Base-by-base conservation (phyloP, 2,888 invertebrate genomes). In the Anthrax anthrax region DNA sequence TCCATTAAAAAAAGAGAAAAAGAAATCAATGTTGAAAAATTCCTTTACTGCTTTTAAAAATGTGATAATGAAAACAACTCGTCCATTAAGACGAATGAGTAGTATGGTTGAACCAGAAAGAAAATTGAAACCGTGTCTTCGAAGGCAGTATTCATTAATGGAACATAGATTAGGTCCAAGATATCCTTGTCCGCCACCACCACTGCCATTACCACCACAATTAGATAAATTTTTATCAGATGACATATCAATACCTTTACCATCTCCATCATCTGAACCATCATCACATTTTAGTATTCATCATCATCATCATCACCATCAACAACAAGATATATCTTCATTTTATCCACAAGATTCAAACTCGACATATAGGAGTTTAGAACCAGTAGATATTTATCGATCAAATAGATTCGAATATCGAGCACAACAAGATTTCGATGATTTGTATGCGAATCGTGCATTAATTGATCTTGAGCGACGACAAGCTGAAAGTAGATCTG, bases 101-200 rank as follows among this genome's bases (percentile, higher is more conserved):
- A 68, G 69, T 49, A 64, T 68, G 65, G 61, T 62, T 32, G 69
- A 69, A 43, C 63, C 62, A 37, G 56, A 56, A 38, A 62, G 65
- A 38, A 56, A 63, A n/a, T 52, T 55, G 5, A 61, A 60, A 38
- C 61, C 64, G 2, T 51, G 51, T 17, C 45, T 69, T 12, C 55
- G 64, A 1, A 60, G 68, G 2, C 69, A 69, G 50, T 64, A 65
- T 44, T 69, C 69, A 14, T 64, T 69, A 67, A 56, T 67, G 52
- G 68, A 69, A 49, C 55, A 64, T 8, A 61, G 63, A 9, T 61
- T 64, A 18, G 63, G 23, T 23, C 5, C 5, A 23, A 23, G 23
- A 23, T 65, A 40, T 19, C 34, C 17, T 18, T 34, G 34, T 42
- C 42, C 32, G 8, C 8, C 50, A 52, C 34, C 62, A 63, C 29